These are phyloP conservation scores for Tiphia femorata DNA, from an alignment of 2,888 invertebrate species.

Conservation along the genomic window DNA sequence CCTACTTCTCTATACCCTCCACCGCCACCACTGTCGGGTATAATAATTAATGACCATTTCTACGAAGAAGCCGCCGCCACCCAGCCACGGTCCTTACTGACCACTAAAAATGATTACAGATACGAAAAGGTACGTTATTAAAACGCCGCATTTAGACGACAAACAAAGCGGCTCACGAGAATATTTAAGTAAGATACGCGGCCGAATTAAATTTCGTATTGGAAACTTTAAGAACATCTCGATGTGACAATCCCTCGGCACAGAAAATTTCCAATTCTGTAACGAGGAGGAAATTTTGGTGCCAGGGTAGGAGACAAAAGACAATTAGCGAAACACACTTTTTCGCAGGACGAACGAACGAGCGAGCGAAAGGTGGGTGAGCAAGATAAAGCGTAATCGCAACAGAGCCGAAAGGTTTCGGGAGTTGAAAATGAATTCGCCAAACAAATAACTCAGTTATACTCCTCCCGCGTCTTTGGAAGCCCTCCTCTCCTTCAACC, in stretches of 20 bases:
- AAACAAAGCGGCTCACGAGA: background rate
- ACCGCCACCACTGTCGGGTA: slow-evolving; percentile 30
- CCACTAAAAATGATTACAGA: slow-evolving; percentile 55
- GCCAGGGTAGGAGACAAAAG: slow-evolving; percentile 27
- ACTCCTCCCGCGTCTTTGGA: slow-evolving; percentile 25
- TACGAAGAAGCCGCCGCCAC: slow-evolving; percentile 50
- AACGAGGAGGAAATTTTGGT: no score
- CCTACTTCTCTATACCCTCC: slow-evolving; percentile 26
- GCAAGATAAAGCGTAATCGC: no score
- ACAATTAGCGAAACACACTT: slow-evolving; percentile 40
- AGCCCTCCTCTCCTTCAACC: slow-evolving; percentile 1
- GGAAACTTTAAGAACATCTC: no score
- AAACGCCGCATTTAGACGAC: slow-evolving; percentile 21
- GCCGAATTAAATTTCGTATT: no score
- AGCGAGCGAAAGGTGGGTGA: slow-evolving; percentile 21
- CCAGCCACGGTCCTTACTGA: slow-evolving; percentile 42
- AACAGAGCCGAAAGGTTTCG: slow-evolving; percentile 9
- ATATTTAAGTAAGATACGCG: no score
- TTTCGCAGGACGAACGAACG: slow-evolving; percentile 12
- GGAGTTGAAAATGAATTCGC: slow-evolving; percentile 50
- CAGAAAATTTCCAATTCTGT: no score
- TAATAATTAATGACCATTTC: slow-evolving; percentile 55
- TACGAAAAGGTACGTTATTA: slow-evolving; percentile 48
- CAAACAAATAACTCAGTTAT: slow-evolving; percentile 60
- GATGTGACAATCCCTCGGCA: no score